These are phyloP conservation scores for Tryphoninae sp. DNA, from an alignment of 2,888 invertebrate species.

Conservation along the genomic window DNA sequence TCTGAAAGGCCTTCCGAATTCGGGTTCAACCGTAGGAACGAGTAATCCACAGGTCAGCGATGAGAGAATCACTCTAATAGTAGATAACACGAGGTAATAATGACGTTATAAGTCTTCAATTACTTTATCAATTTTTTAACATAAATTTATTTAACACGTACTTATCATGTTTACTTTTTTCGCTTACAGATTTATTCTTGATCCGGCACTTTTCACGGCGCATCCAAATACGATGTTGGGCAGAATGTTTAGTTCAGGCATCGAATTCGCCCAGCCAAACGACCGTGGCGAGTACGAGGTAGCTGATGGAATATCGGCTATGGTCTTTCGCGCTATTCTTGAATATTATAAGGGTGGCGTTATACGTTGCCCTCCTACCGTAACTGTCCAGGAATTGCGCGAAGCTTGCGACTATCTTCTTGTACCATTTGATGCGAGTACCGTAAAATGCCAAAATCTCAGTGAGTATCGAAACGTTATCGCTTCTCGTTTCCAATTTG, in stretches of 20 bases:
- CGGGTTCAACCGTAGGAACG: conserved; percentile 79
- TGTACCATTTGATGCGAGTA: conserved; percentile 98
- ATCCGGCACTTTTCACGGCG: conserved; percentile 94
- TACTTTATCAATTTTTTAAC: neutral
- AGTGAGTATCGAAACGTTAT: conserved; percentile 84
- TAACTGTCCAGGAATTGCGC: conserved; percentile 96
- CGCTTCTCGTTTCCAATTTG: neutral
- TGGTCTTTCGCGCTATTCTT: conserved; percentile 96
- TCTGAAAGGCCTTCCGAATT: conserved; percentile 74
- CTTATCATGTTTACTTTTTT: conserved; percentile 1
- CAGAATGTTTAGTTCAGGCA: conserved; percentile 97
- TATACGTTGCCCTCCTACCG: conserved; percentile 97
- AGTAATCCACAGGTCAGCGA: conserved; percentile 83
- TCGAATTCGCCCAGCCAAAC: conserved; percentile 96
- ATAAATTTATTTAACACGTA: neutral
- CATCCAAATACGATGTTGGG: conserved; percentile 99
- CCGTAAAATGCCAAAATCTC: conserved; percentile 97
- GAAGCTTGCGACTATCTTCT: conserved; percentile 99
- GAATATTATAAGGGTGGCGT: conserved; percentile 96
- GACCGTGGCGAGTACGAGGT: conserved; percentile 98
- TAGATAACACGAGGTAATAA: conserved; percentile 92
- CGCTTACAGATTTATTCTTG: conserved; percentile 88
- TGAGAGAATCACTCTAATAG: conserved; percentile 95
- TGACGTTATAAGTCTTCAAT: neutral
- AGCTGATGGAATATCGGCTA: conserved; percentile 97